phyloP scores from a whole-genome alignment of 2,888 invertebrate species.

The Neoitamus cyanurus region DNA sequence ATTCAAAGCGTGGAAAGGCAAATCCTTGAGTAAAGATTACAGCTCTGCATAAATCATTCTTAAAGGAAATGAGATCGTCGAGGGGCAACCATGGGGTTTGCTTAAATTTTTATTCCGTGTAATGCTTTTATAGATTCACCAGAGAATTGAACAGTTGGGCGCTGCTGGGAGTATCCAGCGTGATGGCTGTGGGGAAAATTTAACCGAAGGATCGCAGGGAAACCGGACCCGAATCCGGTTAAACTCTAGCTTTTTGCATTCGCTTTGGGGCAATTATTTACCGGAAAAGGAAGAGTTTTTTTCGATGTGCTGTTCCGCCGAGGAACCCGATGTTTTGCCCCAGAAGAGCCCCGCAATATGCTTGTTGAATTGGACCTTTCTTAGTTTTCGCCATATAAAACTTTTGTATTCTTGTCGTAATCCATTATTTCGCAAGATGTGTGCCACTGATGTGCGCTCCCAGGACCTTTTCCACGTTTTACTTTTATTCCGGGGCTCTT shows the following conservation, averaged over 20 bases:
- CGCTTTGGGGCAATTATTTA: neutral
- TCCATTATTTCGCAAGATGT: neutral
- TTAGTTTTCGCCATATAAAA: neutral
- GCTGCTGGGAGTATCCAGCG: neutral
- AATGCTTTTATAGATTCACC: neutral
- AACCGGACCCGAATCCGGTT: neutral
- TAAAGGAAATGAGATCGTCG: conserved; percentile 28
- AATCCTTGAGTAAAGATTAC: conserved; percentile 30
- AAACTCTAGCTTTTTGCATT: neutral
- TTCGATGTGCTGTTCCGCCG: neutral
- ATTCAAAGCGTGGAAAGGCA: conserved; percentile 34
- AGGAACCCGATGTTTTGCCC: neutral
- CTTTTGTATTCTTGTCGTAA: neutral
- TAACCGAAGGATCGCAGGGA: neutral
- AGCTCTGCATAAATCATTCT: conserved; percentile 32
- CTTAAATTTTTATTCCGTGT: conserved; percentile 26
- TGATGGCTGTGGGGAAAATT: neutral
- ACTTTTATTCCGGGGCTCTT: neutral
- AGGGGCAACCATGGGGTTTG: conserved; percentile 4
- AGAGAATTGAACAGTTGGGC: neutral
- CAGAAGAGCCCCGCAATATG: neutral
- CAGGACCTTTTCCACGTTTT: neutral
- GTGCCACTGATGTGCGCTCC: conserved; percentile 1
- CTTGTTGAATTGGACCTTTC: neutral
- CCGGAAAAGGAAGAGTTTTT: neutral